phyloP scores from a whole-genome alignment of 2,888 invertebrate genomes.

The Clanis bilineata region DNA sequence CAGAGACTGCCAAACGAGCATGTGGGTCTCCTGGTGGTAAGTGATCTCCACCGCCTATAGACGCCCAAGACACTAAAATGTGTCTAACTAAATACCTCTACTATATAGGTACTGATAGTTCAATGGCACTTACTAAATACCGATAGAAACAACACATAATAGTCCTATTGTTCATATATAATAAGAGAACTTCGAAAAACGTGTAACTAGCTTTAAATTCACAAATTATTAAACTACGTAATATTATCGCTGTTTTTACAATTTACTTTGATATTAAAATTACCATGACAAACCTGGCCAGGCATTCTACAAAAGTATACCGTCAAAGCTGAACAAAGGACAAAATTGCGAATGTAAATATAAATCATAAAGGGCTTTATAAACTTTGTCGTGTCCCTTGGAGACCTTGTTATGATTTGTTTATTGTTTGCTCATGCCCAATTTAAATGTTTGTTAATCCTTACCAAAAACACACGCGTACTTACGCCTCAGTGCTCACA shows the following conservation, averaged over 20 bases:
- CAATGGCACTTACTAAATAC: too few species aligned
- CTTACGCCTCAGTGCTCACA: neutral
- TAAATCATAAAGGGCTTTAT: slow-evolving; percentile 49
- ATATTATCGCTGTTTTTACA: neutral
- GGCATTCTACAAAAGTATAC: slow-evolving; percentile 22
- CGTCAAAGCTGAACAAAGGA: slow-evolving; percentile 41
- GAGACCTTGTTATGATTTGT: slow-evolving; percentile 69
- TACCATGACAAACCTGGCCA: neutral
- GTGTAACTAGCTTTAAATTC: neutral
- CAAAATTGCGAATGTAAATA: slow-evolving; percentile 45
- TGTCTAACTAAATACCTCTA: too few species aligned
- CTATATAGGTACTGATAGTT: too few species aligned
- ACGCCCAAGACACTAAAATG: too few species aligned
- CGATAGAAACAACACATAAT: too few species aligned
- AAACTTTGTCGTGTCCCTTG: slow-evolving; percentile 52
- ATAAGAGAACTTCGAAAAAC: too few species aligned
- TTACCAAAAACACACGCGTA: slow-evolving; percentile 5
- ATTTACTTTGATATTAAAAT: neutral
- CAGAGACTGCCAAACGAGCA: too few species aligned
- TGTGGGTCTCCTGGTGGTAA: too few species aligned
- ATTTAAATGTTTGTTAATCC: slow-evolving; percentile 64
- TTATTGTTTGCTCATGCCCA: slow-evolving; percentile 62
- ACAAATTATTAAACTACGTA: neutral
- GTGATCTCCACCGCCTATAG: too few species aligned
- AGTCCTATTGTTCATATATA: too few species aligned